Base-by-base conservation (phyloP, 1,140 invertebrate species). In the Paraescarpia echinospica region DNA sequence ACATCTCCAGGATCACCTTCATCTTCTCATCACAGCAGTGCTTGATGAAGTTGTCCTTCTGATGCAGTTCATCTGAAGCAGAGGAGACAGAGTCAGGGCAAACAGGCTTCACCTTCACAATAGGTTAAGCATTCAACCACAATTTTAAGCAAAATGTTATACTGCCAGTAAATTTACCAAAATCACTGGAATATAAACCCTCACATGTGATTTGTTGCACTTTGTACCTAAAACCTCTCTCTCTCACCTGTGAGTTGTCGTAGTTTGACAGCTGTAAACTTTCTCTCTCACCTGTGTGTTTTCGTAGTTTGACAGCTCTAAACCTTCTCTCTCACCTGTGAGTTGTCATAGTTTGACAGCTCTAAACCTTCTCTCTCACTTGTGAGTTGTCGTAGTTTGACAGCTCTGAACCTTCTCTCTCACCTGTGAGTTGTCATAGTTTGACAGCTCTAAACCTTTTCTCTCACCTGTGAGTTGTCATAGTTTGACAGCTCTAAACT, bases 11-110 rank as follows among this genome's bases (percentile, higher is more conserved):
- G 94, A 99, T 98, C 88, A 99, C 95, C 92, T 97, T 97, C 96
- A 99, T 98, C 95, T 99, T 99, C 94, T 98, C 98, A 96, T 99
- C 98, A 34, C 99, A 96, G 35, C 98, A 96, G 35, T 97, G 95
- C 9, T 98, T 98, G 94, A 98, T 98, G 94, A 98, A 98, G 35
- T 97, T 97, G 94, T 99, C 98, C 95, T 98, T 99, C 92, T 98
- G 97, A 77, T 98, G 97, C 94, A 99, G 96, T 94, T 97, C 96
- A 94, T 97, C 98, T 97, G 96, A n/a, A 94, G 94, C 93, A 90
- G 59, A 33, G 0, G 35, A 77, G 33, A 77, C 12, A 89, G 89
- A 90, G 92, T 91, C 41, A 14, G 34, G 33, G 8, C 34, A 33
- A 92, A 91, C 59, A 90, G 34, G 9, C 31, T 77, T 34, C 31